Conservation (phyloP, 2,888 invertebrate species). For the Agrotis exclamationis region DNA sequence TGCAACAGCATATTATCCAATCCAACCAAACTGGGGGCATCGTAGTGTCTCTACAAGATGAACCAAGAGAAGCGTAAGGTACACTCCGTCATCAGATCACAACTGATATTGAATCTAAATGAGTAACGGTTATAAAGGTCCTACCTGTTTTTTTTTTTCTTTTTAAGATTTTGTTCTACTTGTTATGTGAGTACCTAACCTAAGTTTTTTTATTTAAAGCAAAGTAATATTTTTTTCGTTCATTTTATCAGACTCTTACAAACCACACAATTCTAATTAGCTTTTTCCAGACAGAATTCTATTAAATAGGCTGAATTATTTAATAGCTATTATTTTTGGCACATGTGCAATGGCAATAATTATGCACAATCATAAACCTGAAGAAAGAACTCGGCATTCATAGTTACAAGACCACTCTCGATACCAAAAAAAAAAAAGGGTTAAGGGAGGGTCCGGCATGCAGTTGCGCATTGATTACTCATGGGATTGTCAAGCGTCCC, state of each 20-base stretch:
- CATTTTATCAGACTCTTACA: not conserved
- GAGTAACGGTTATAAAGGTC: too few species aligned
- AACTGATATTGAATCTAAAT: too few species aligned
- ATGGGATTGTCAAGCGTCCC: not conserved
- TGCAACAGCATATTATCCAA: too few species aligned
- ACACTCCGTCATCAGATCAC: too few species aligned
- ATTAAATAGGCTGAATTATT: not conserved
- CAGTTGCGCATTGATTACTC: conserved; percentile 28
- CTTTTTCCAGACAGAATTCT: not conserved
- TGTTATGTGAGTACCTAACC: not conserved
- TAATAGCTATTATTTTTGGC: not conserved
- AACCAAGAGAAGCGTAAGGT: too few species aligned
- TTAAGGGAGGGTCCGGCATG: conserved; percentile 4
- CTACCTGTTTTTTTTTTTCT: too few species aligned
- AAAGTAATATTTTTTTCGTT: not conserved
- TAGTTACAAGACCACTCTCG: too few species aligned
- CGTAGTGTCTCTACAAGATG: too few species aligned
- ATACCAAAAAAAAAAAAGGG: not conserved
- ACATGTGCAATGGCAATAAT: conserved; percentile 13
- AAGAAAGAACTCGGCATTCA: not conserved
- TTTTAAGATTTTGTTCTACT: not conserved
- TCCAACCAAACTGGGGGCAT: too few species aligned
- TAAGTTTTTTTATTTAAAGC: not conserved
- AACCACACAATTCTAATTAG: not conserved
- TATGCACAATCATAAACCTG: not conserved